Base-by-base conservation (phyloP, 2,888 invertebrate genomes). In the Rhagium mordax region DNA sequence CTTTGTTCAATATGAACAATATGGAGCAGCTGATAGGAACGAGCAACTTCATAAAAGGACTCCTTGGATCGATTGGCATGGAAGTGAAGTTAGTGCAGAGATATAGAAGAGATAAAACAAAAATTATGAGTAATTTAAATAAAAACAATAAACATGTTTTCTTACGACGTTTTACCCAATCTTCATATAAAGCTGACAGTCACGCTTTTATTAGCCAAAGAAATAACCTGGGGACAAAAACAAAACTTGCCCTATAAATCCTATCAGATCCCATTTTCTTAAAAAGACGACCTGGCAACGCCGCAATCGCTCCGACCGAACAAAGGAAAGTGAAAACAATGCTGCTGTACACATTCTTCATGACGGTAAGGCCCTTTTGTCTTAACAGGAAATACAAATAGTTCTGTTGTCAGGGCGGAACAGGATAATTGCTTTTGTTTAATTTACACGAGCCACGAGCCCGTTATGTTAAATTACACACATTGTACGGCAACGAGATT, bases 291-390 rank as follows among this genome's bases (percentile, higher is more conserved):
- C 24, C 2, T 47, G 48, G 15, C 61, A 61, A 48, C 53, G 21
- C 33, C 65, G 53, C 13, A 16, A 13, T 7, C 65, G 10, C 67
- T 53, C 18, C 57, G 24, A 67, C 47, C 47, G 61, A 61, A 61
- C 67, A 67, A 67, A 67, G 67, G 55, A 67, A 47, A 67, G 41
- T 20, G 67, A 57, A 67, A 67, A 67, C 67, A 67, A 67, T 67
- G 47, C 67, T 41, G 15, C 53, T 20, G 57, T 57, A 57, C 57
- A 55, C 67, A 57, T 67, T 67, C 67, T 47, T 57, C 67, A 29
- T 55, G 67, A 67, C 67, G 47, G 67, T 67, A 57, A 67, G 67
- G 67, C 57, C 67, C 67, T 67, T 67, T 67, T 67, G 67, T 67
- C 67, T 57, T 57, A 57, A 57, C 67, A 67, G 67, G 67, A 67